Evolutionary conservation across 2,888 invertebrate genomes (phyloP), one percentile per base, ranked within the genome.

Genomic region (Dryomyza anilis): DNA sequence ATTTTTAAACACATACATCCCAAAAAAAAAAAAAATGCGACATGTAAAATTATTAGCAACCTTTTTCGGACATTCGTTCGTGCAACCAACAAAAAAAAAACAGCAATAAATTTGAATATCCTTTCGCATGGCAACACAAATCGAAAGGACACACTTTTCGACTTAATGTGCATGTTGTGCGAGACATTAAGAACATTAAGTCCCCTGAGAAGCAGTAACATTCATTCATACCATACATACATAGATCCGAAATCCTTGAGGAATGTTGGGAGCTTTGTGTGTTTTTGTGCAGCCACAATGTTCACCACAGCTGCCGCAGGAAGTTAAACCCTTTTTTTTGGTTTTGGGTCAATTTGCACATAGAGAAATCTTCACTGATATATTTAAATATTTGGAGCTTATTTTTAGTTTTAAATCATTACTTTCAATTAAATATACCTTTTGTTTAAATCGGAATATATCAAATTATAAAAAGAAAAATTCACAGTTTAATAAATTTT

Each of bases 81-180:
- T 25, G 16, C 29, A 30, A 30, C 5, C 33, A 6, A 19, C 43
- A 43, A 43, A 43, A 27, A 16, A 27, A 8, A 52, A 52, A 52
- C 23, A 25, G 27, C 27, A 52, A 52, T 52, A 52, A 52, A 52
- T 52, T 52, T 52, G 50, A 52, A 52, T 52, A 52, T 52, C 50
- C 50, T 52, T 52, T 21, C n/a, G n/a, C n/a, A n/a, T n/a, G n/a
- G n/a, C 14, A 4, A n/a, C 39, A 39, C 14, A n/a, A 14, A n/a
- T 16, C 43, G 43, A n/a, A 43, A 16, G 43, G 7, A 43, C 19
- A 2, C 19, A 16, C 19, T 16, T 43, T 43, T 43, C 16, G 43
- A 43, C 16, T 16, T 43, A 19, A 19, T 19, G 19, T 19, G 19
- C n/a, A 43, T 43, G 43, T n/a, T 23, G 50, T 56, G 19, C 36